Conservation (phyloP, 1,140 invertebrate genomes). For the Tetraneura akinire region DNA sequence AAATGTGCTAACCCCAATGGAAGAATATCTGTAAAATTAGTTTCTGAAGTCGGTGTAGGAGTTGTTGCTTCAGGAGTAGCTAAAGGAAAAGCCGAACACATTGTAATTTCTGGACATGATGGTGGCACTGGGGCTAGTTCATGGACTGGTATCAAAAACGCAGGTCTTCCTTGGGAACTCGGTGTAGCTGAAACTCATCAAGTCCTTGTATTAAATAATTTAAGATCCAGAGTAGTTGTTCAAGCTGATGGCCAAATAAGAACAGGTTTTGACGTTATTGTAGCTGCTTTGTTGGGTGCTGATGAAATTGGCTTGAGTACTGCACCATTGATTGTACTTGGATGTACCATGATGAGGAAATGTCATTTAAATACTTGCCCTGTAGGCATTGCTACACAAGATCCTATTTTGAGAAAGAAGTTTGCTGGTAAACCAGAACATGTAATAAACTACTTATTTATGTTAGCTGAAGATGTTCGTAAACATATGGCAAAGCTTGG, state of each 20-base stretch:
- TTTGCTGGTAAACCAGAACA: conserved; percentile 97
- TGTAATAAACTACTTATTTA: conserved; percentile 96
- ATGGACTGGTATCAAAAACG: conserved; percentile 95
- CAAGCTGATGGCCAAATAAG: conserved; percentile 94
- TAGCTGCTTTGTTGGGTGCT: conserved; percentile 92
- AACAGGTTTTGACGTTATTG: conserved; percentile 94
- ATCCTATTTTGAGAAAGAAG: conserved; percentile 91
- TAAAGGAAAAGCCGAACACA: conserved; percentile 97
- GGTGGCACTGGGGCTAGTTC: conserved; percentile 97
- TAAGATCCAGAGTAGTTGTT: conserved; percentile 89
- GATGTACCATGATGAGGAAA: conserved; percentile 99
- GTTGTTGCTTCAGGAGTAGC: conserved; percentile 97
- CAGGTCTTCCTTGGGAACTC: conserved; percentile 96
- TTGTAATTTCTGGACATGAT: conserved; percentile 97
- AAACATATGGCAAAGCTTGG: conserved; percentile 88
- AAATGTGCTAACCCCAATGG: conserved; percentile 96
- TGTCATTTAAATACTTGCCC: conserved; percentile 99
- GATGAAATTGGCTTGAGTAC: conserved; percentile 99
- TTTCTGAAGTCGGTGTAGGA: conserved; percentile 97
- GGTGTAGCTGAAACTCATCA: conserved; percentile 98
- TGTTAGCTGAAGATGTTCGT: conserved; percentile 94
- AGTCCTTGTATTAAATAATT: conserved; percentile 91
- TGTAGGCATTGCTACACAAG: conserved; percentile 97
- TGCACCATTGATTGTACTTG: conserved; percentile 93
- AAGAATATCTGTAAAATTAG: conserved; percentile 95